Conservation (phyloP, 1,140 invertebrate species). For the Ceratina australensis region DNA sequence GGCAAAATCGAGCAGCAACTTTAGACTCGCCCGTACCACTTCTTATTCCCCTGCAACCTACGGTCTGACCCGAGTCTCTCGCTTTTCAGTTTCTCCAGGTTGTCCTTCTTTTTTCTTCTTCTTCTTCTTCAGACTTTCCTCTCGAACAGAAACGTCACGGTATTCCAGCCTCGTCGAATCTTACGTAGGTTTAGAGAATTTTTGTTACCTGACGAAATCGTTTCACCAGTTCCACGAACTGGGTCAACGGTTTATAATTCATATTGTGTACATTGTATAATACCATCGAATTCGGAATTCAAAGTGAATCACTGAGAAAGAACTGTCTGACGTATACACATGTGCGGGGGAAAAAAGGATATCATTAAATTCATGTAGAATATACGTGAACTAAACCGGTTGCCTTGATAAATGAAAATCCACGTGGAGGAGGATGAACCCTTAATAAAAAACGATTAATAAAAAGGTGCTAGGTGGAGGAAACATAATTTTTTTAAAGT, state of each 20-base stretch:
- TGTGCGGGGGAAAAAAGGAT: no score
- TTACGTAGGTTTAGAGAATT: constrained; percentile 40
- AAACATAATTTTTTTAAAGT: neutral
- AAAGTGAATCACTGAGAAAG: no score
- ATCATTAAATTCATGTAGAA: no score
- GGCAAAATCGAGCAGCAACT: constrained; percentile 49
- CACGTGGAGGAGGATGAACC: no score
- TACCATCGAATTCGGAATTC: no score
- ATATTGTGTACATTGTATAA: no score
- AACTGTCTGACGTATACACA: no score
- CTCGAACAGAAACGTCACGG: constrained; percentile 11
- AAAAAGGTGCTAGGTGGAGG: no score
- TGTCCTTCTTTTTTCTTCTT: neutral
- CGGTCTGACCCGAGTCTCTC: neutral
- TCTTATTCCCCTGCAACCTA: constrained; percentile 50
- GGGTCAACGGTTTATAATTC: no score
- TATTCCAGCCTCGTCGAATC: constrained; percentile 25
- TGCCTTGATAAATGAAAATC: no score
- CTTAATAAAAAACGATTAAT: neutral
- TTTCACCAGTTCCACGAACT: neutral
- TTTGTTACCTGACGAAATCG: neutral
- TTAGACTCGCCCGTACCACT: constrained; percentile 36
- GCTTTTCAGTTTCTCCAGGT: neutral
- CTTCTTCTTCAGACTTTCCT: neutral
- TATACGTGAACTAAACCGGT: no score